Evolutionary conservation across 2,113 vertebrate species (phyloP).

Genomic region (Stomatorhinus ivindoensis): DNA sequence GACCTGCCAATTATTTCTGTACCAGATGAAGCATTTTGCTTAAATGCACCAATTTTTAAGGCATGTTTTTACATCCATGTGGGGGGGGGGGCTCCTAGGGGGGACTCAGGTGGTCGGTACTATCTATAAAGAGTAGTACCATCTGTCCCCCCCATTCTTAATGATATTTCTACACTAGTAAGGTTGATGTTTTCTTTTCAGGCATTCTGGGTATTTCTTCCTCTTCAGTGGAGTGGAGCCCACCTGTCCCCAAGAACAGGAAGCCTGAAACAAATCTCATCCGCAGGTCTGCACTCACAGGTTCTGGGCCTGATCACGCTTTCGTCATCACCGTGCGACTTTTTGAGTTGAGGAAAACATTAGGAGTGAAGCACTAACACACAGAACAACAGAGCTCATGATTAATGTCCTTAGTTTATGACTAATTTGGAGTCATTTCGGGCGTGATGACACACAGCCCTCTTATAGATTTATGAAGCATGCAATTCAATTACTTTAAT

Average conservation of each 20-base stretch:
- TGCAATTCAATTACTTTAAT: neutral
- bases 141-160: neutral
- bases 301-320: neutral
- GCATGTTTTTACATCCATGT: neutral
- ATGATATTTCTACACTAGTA: neutral
- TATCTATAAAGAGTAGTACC: neutral
- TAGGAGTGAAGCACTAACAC: neutral
- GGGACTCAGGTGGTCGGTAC: neutral
- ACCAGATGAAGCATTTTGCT: neutral
- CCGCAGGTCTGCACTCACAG: neutral
- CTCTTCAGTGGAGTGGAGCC: neutral
- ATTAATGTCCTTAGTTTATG: neutral
- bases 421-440: neutral
- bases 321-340: neutral
- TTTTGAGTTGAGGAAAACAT: neutral
- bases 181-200: neutral
- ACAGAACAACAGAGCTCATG: neutral
- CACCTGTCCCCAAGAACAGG: neutral
- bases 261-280: neutral
- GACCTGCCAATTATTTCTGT: neutral
- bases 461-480: neutral
- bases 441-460: neutral
- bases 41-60: neutral
- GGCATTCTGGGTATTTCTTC: neutral
- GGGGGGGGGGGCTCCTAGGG: neutral